These are phyloP conservation scores for Caenorhabditis angaria DNA, from an alignment of 2,888 invertebrate genomes.

Conservation along the genomic window DNA sequence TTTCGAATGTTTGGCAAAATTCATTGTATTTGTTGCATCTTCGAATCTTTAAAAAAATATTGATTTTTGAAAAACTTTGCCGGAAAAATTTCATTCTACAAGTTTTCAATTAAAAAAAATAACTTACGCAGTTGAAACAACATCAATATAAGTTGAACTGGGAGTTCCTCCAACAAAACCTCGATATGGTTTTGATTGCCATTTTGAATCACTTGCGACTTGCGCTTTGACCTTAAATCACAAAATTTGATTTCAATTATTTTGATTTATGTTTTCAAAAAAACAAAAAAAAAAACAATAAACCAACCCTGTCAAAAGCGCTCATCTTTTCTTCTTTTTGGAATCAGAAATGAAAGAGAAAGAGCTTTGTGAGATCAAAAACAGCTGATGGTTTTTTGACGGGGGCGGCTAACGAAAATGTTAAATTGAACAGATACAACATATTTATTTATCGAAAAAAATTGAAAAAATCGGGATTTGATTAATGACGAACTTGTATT, in stretches of 20 bases:
- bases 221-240: conserved; percentile 36
- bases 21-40: conserved; percentile 40
- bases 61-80: background rate
- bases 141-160: conserved; percentile 48
- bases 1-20: conserved; percentile 47
- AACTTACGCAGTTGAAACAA: conserved; percentile 52
- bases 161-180: conserved; percentile 50
- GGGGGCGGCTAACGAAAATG: conserved; percentile 17
- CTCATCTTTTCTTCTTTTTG: conserved; percentile 25
- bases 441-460: background rate
- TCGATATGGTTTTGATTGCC: conserved; percentile 42
- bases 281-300: conserved; percentile 13
- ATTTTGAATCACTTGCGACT: conserved; percentile 41
- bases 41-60: conserved; percentile 27
- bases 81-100: too few species aligned
- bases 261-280: background rate
- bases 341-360: conserved; percentile 9
- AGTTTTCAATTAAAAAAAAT: background rate
- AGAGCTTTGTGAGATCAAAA: background rate
- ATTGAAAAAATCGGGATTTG: background rate
- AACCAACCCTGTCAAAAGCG: conserved; percentile 32
- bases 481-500: too few species aligned
- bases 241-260: background rate
- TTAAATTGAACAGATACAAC: conserved; percentile 7
- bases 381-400: background rate